phyloP scores from a whole-genome alignment of 2,797 vertebrate genomes.

The Protonibea diacanthus region DNA sequence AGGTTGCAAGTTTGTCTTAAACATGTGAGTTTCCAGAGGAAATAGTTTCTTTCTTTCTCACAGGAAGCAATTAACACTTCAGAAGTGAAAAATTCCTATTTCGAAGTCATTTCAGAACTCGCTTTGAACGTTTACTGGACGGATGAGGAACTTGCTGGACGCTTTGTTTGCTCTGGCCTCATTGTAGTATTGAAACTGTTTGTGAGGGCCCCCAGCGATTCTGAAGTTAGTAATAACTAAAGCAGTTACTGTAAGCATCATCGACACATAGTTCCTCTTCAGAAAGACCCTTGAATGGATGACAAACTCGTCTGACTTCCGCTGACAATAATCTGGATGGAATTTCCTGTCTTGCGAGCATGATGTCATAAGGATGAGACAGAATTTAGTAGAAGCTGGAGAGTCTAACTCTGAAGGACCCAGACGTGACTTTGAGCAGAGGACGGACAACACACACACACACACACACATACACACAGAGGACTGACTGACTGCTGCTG shows the following conservation, averaged over 20 bases:
- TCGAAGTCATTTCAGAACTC: constrained; percentile 17
- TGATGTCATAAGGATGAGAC: constrained; percentile 76
- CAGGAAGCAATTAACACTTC: constrained; percentile 8
- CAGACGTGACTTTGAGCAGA: constrained; percentile 81
- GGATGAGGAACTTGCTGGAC: constrained; percentile 39
- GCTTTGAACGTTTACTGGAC: constrained; percentile 41
- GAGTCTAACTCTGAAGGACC: constrained; percentile 76
- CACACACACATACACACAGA: constrained; percentile 36
- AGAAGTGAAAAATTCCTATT: constrained; percentile 26
- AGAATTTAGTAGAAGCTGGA: constrained; percentile 45
- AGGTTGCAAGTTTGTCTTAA: constrained; percentile 23
- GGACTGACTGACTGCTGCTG: constrained; percentile 76
- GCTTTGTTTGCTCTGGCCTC: not conserved
- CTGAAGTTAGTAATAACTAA: constrained; percentile 31
- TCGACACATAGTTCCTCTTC: constrained; percentile 57
- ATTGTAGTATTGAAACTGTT: constrained; percentile 6
- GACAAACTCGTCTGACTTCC: constrained; percentile 30
- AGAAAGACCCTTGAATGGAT: constrained; percentile 68
- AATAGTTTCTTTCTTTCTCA: constrained; percentile 37
- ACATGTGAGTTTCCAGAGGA: constrained; percentile 61
- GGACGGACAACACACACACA: constrained; percentile 65
- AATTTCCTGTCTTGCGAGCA: constrained; percentile 65
- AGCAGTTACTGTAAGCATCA: constrained; percentile 42
- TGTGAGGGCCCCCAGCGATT: constrained; percentile 12
- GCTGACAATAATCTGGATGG: constrained; percentile 57